Evolutionary conservation across 2,888 invertebrate genomes (phyloP).

Genomic region (Notocelia uddmanniana): DNA sequence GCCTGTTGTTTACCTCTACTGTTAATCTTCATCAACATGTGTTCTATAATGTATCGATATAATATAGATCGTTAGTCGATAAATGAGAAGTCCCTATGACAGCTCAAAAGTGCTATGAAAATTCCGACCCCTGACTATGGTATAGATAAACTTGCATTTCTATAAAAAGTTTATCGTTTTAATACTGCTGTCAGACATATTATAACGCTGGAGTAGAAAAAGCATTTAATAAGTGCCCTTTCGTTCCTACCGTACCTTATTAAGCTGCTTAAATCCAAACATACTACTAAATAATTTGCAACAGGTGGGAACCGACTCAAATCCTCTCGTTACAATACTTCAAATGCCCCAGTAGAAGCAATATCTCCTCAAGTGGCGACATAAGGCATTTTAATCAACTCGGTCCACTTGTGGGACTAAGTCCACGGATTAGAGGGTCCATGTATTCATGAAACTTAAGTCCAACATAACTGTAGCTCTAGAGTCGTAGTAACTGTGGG

Average conservation of each 20-base stretch:
- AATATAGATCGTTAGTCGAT: no score
- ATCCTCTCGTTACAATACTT: constrained; percentile 1
- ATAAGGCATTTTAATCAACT: constrained; percentile 68
- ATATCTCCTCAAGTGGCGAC: constrained; percentile 54
- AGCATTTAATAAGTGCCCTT: no score
- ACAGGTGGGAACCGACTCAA: neutral
- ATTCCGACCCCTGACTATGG: no score
- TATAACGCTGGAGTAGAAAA: no score
- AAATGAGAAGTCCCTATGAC: no score
- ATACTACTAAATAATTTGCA: neutral
- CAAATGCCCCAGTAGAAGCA: constrained; percentile 33
- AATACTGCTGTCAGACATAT: no score
- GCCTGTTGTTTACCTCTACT: no score
- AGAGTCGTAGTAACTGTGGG: neutral
- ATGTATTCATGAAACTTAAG: neutral
- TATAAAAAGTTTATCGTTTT: no score
- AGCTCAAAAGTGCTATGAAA: no score
- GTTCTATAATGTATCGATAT: no score
- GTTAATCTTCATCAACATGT: no score
- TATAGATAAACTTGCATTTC: no score
- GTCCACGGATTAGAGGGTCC: constrained; percentile 25
- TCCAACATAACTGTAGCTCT: neutral
- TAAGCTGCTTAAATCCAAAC: neutral
- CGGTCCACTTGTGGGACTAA: constrained; percentile 50
- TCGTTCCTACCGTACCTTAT: neutral